These are phyloP conservation scores for Amphipoea oculea DNA, from an alignment of 2,888 invertebrate species.

Conservation along the genomic window DNA sequence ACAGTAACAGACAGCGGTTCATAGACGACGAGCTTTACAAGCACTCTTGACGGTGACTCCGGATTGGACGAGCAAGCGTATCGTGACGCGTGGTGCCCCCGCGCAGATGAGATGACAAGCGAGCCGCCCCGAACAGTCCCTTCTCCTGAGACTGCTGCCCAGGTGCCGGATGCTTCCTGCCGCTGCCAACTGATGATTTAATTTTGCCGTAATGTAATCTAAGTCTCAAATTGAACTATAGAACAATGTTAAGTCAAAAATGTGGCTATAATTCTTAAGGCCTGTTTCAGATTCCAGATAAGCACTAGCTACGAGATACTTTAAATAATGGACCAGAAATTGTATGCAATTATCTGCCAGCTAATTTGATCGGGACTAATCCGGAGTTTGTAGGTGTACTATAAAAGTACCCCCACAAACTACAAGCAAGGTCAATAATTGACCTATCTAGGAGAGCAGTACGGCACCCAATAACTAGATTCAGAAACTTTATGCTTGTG, in stretches of 20 bases:
- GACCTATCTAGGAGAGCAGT: too few relatives aligned
- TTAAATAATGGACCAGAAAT: not conserved
- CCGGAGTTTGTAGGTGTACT: not conserved
- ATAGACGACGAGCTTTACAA: conserved; percentile 92
- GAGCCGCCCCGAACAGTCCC: conserved; percentile 82
- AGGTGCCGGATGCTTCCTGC: conserved; percentile 83
- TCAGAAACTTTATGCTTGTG: too few relatives aligned
- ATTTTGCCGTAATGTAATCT: conserved; percentile 25
- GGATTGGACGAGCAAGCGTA: conserved; percentile 94
- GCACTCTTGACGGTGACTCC: conserved; percentile 91
- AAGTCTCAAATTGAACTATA: not conserved
- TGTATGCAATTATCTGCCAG: not conserved
- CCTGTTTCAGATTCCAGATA: not conserved
- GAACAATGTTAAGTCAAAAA: not conserved
- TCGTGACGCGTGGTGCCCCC: conserved; percentile 92
- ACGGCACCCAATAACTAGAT: too few relatives aligned
- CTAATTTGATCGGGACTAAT: not conserved
- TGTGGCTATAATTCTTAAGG: not conserved
- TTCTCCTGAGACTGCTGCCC: conserved; percentile 80
- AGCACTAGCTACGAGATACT: not conserved
- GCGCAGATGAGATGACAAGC: conserved; percentile 89
- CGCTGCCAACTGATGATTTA: conserved; percentile 84
- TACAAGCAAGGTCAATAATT: too few relatives aligned
- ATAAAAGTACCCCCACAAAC: not conserved
- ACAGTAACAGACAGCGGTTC: conserved; percentile 92